A percentile compares a stretch with the other conserved stretches of the same genome.
These are phyloP conservation scores for Whitmania pigra DNA, from an alignment of 1,140 invertebrate genomes.

Conservation along the genomic window DNA sequence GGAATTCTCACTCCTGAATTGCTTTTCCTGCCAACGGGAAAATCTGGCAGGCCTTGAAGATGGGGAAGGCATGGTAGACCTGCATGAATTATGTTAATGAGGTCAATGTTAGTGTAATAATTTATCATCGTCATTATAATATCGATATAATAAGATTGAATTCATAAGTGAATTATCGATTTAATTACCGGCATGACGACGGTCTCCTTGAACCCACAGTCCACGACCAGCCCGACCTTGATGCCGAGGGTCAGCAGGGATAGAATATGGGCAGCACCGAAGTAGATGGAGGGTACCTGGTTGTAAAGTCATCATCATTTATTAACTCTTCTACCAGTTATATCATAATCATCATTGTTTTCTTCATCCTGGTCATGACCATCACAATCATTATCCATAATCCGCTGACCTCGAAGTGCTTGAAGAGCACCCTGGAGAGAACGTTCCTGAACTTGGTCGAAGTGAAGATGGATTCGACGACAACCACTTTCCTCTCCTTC, in stretches of 20 bases:
- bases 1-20: constrained; percentile 34
- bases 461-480: constrained; percentile 76
- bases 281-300: constrained; percentile 54
- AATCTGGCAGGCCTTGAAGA: constrained; percentile 65
- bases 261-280: constrained; percentile 67
- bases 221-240: constrained; percentile 65
- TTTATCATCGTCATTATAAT: neutral
- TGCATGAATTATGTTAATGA: constrained; percentile 16
- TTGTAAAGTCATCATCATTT: neutral
- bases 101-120: neutral
- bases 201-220: constrained; percentile 72
- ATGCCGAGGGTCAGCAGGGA: constrained; percentile 61
- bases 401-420: constrained; percentile 70
- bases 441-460: constrained; percentile 68
- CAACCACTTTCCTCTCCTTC: constrained; percentile 75
- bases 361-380: neutral
- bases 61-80: constrained; percentile 63
- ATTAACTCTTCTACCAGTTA: neutral
- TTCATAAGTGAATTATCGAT: no score
- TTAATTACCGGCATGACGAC: constrained; percentile 60
- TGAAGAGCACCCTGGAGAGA: constrained; percentile 76
- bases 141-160: neutral
- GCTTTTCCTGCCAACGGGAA: constrained; percentile 54
- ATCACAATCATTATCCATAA: neutral
- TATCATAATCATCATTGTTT: neutral